Evolutionary conservation across 1,140 invertebrate genomes (phyloP), one percentile per base, ranked within the genome.

Genomic region (Meloidogyne floridensis): DNA sequence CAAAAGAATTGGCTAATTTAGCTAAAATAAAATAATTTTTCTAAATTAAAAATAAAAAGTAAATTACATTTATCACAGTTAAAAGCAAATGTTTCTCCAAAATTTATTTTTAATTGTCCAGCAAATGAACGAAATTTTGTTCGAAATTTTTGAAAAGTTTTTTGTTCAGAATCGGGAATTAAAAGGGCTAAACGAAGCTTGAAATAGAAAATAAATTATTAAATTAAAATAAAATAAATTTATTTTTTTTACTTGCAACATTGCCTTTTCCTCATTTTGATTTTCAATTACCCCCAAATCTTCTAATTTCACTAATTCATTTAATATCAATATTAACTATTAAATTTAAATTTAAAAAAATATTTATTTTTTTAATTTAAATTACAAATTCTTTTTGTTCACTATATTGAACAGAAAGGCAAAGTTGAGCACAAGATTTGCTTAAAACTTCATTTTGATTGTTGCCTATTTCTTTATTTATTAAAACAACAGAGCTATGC

Each of bases 1-100:
- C 75, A 51, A 81, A 7, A 43, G 80, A 81, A 18, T 80, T 71
- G 15, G 18, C 51, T 3, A 81, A 43, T 77, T 81, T 32, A 42
- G 18, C 80, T 81, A 56, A 78, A 56, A 20, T 20, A 65, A 47
- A 42, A 32, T n/a, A 18, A n/a, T 43, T 77, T 11, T 7, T 13
- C 13, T 15, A 9, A 13, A 20, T 43, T 71, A 10, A 32, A 42
- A 20, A 8, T 56, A 80, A 18, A 65, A n/a, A n/a, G n/a, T 20
- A 47, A 80, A 43, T 15, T 10, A 81, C 80, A 65, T 74, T 65
- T 43, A n/a, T 15, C 11, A 18, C 43, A 32, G 47, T 51, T 65
- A 79, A 81, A 81, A n/a, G 51, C 80, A 70, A 81, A 81, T 15
- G 80, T 81, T 43, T 81, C 71, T 0, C n/a, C 51, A 65, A 81